Evolutionary conservation across 2,888 invertebrate genomes (phyloP).

Genomic region (Barypeithes pellucidus): DNA sequence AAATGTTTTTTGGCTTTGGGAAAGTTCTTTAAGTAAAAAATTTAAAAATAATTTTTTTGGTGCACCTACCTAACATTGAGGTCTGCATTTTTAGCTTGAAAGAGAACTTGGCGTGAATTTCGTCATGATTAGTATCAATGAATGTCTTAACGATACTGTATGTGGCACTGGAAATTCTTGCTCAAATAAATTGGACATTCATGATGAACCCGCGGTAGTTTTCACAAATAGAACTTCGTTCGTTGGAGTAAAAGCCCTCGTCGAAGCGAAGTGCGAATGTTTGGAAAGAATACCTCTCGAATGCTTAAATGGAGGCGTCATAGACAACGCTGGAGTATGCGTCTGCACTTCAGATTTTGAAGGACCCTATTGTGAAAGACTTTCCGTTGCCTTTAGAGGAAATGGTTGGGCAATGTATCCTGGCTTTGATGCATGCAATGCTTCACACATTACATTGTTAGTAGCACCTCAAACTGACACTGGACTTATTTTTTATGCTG

Average conservation of each 20-base stretch:
- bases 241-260: constrained; percentile 91
- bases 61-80: no score
- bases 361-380: constrained; percentile 93
- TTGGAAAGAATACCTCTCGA: constrained; percentile 56
- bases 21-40: constrained; percentile 30
- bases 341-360: constrained; percentile 84
- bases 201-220: constrained; percentile 85
- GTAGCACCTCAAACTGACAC: constrained; percentile 84
- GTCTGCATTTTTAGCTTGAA: constrained; percentile 77
- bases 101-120: constrained; percentile 82
- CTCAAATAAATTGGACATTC: constrained; percentile 79
- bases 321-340: constrained; percentile 78
- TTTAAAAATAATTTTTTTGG: neutral
- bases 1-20: constrained; percentile 25
- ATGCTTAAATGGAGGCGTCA: constrained; percentile 72
- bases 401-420: constrained; percentile 95
- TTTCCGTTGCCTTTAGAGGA: constrained; percentile 91
- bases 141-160: constrained; percentile 85
- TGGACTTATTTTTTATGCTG: constrained; percentile 93
- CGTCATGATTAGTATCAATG: constrained; percentile 92
- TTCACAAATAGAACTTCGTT: constrained; percentile 95
- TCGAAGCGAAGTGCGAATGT: constrained; percentile 85
- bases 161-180: constrained; percentile 84
- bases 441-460: constrained; percentile 86
- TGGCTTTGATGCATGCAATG: constrained; percentile 88